Percentiles rank a stretch among this genome's conserved stretches.
Evolutionary conservation across 2,113 vertebrate genomes (phyloP).

Genomic region (Agelaius tricolor): DNA sequence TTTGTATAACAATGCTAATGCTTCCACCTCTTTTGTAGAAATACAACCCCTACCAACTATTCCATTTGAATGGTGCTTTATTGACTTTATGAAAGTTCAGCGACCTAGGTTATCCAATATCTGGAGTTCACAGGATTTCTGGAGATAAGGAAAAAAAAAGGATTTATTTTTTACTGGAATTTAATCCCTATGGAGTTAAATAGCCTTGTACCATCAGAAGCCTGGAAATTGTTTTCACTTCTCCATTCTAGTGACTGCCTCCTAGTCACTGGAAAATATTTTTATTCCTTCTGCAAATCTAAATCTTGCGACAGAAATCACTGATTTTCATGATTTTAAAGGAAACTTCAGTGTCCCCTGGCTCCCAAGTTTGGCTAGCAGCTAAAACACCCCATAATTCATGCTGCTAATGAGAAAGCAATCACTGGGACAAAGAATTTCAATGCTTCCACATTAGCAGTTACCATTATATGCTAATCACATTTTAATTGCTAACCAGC

Average conservation of each 20-base stretch:
- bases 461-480: constrained; percentile 48
- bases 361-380: background rate
- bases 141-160: background rate
- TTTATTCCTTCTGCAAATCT: background rate
- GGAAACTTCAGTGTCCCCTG: background rate
- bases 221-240: background rate
- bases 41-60: background rate
- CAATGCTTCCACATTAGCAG: constrained; percentile 13
- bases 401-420: constrained; percentile 21
- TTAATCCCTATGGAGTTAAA: background rate
- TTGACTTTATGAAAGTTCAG: background rate
- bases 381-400: background rate
- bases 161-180: background rate
- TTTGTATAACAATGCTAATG: background rate
- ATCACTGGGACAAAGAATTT: constrained; percentile 29
- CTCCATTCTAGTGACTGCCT: background rate
- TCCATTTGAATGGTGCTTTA: background rate
- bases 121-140: background rate
- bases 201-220: background rate
- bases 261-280: background rate
- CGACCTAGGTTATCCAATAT: background rate
- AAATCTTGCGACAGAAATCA: background rate
- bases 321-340: background rate
- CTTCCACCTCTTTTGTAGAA: background rate
- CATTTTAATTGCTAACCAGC: constrained; percentile 54